Evolutionary conservation across 2,113 vertebrate genomes (phyloP).

Genomic region (Coregonus clupeaformis): DNA sequence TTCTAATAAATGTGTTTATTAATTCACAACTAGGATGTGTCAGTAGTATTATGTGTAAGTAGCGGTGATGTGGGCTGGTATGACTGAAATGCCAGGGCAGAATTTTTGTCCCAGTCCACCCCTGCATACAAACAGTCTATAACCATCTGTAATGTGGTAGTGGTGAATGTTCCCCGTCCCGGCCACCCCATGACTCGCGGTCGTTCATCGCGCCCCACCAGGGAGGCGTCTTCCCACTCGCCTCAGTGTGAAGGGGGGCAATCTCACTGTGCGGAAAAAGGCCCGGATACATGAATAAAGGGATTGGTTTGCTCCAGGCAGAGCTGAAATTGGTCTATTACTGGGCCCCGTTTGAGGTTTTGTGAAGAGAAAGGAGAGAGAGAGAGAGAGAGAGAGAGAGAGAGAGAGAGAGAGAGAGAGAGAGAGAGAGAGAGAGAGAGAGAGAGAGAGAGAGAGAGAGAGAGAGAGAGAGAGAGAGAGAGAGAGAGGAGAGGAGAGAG

Average conservation of each 20-base stretch:
- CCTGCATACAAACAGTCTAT: conserved; percentile 54
- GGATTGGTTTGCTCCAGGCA: conserved; percentile 61
- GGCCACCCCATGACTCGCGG: conserved; percentile 34
- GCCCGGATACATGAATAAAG: conserved; percentile 54
- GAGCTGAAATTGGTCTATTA: conserved; percentile 72
- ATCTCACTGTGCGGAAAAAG: conserved; percentile 54
- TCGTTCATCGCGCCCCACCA: conserved; percentile 49
- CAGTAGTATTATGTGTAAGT: neutral
- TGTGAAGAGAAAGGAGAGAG: conserved; percentile 43
- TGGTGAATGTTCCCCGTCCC: conserved; percentile 12
- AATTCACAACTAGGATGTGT: too few relatives aligned
- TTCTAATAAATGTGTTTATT: too few relatives aligned
- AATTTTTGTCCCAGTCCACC: neutral
- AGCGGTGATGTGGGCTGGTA: conserved; percentile 23
- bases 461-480: too few relatives aligned
- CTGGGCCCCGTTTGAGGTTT: conserved; percentile 56
- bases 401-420: too few relatives aligned
- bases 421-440: too few relatives aligned
- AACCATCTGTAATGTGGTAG: conserved; percentile 50
- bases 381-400: neutral
- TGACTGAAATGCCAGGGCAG: neutral
- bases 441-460: too few relatives aligned
- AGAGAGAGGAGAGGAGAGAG: too few relatives aligned
- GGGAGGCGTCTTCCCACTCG: conserved; percentile 9
- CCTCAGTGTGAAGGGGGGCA: conserved; percentile 20